phyloP scores from a whole-genome alignment of 1,140 invertebrate genomes.

The Elymnias hypermnestra region DNA sequence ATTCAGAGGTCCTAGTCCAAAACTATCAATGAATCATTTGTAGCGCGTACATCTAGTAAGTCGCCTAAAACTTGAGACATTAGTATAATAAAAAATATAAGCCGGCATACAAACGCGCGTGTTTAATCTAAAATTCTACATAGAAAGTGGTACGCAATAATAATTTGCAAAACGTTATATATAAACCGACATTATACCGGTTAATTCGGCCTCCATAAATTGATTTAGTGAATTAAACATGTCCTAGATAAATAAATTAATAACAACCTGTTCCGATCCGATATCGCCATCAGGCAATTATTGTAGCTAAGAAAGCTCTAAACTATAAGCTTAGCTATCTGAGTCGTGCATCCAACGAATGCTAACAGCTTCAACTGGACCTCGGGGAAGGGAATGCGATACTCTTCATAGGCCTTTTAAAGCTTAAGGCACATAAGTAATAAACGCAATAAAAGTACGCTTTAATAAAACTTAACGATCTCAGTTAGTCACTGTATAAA shows the following conservation, averaged over 20 bases:
- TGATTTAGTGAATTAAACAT: slow-evolving; percentile 2
- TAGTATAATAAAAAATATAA: no score
- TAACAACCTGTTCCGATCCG: background rate
- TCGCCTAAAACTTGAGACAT: no score
- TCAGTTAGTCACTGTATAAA: no score
- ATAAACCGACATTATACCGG: slow-evolving; percentile 1
- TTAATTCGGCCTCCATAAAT: slow-evolving; percentile 9
- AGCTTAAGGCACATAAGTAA: background rate
- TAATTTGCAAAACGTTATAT: background rate
- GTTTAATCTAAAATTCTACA: background rate
- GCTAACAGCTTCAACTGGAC: slow-evolving; percentile 22
- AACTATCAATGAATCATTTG: no score
- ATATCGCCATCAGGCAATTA: slow-evolving; percentile 1
- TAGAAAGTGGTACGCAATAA: background rate
- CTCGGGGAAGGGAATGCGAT: slow-evolving; percentile 9
- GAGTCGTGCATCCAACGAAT: slow-evolving; percentile 45
- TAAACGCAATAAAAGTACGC: background rate
- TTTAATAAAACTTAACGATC: no score
- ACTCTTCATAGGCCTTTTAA: slow-evolving; percentile 12
- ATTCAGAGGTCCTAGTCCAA: no score
- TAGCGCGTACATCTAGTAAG: no score
- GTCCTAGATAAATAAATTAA: slow-evolving; percentile 9
- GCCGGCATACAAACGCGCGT: no score
- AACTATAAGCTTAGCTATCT: slow-evolving; percentile 48
- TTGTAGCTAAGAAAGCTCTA: slow-evolving; percentile 8